Conservation (phyloP, 2,888 invertebrate genomes). For the Coecobrya sp. region DNA sequence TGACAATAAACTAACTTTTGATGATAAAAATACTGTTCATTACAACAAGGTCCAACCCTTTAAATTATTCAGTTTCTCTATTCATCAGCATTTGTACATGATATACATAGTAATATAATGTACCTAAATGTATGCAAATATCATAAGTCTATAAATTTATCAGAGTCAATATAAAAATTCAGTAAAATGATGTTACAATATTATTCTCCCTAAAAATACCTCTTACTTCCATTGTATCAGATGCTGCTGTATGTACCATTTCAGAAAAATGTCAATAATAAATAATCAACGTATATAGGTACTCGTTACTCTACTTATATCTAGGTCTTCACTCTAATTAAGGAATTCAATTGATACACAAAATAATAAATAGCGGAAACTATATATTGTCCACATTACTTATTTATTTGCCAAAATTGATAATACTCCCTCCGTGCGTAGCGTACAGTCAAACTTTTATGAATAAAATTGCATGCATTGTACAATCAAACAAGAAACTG, state of each 20-base stretch:
- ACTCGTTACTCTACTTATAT: too few relatives aligned
- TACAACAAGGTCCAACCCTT: constrained; percentile 22
- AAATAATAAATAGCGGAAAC: not conserved
- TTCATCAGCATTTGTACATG: not conserved
- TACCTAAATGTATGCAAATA: constrained; percentile 11
- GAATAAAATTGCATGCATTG: too few relatives aligned
- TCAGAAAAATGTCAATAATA: constrained; percentile 12
- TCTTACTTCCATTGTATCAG: constrained; percentile 35
- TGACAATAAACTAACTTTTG: constrained; percentile 6
- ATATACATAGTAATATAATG: constrained; percentile 16
- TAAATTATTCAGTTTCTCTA: not conserved
- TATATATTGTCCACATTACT: not conserved
- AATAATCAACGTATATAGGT: not conserved
- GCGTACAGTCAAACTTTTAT: too few relatives aligned
- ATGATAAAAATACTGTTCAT: constrained; percentile 13
- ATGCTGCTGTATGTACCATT: constrained; percentile 21
- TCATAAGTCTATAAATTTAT: constrained; percentile 62
- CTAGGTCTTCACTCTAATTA: constrained; percentile 8
- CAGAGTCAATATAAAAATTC: constrained; percentile 45
- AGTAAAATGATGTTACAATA: not conserved
- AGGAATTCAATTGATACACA: constrained; percentile 41
- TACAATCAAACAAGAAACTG: too few relatives aligned
- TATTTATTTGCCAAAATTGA: not conserved
- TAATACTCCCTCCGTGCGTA: too few relatives aligned
- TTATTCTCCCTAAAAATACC: constrained; percentile 16